phyloP scores from a whole-genome alignment of 2,797 vertebrate genomes.

The Semaprochilodus insignis region DNA sequence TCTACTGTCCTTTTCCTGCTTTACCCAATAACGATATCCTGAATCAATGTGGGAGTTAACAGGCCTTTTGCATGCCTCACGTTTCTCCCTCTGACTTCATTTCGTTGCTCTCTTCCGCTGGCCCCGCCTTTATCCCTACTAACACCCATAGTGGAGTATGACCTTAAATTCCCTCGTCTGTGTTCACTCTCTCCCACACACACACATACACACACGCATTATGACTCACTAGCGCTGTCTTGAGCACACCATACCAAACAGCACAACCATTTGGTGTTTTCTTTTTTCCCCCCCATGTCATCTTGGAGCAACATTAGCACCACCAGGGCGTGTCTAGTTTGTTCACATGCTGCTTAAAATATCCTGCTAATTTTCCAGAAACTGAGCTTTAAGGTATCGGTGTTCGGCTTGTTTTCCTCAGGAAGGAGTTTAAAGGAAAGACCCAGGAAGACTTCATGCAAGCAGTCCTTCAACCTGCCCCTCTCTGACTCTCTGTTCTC shows the following conservation, averaged over 20 bases:
- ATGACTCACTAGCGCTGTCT: slow-evolving; percentile 25
- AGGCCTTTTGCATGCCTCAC: slow-evolving; percentile 2
- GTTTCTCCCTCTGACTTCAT: slow-evolving; percentile 43
- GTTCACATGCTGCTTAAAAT: slow-evolving; percentile 22
- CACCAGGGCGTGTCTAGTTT: slow-evolving; percentile 6
- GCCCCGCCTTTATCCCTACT: slow-evolving; percentile 69
- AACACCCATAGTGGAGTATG: slow-evolving; percentile 68
- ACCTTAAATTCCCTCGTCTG: slow-evolving; percentile 72
- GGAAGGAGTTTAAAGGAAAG: too few relatives aligned
- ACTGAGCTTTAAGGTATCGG: background rate
- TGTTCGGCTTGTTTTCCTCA: background rate
- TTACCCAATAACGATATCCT: background rate
- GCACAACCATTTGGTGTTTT: slow-evolving; percentile 6
- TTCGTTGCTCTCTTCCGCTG: slow-evolving; percentile 69
- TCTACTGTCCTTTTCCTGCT: background rate
- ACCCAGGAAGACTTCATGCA: background rate
- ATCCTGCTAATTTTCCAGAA: background rate
- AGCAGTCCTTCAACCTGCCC: background rate
- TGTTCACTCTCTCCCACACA: slow-evolving; percentile 6
- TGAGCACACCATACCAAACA: slow-evolving; percentile 17
- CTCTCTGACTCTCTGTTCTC: slow-evolving; percentile 40
- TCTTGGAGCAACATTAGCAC: background rate
- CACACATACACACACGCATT: slow-evolving; percentile 44
- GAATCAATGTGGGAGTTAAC: background rate
- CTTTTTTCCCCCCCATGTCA: slow-evolving; percentile 1